Conservation (phyloP, 2,888 invertebrate species). For the Lagria hirta region DNA sequence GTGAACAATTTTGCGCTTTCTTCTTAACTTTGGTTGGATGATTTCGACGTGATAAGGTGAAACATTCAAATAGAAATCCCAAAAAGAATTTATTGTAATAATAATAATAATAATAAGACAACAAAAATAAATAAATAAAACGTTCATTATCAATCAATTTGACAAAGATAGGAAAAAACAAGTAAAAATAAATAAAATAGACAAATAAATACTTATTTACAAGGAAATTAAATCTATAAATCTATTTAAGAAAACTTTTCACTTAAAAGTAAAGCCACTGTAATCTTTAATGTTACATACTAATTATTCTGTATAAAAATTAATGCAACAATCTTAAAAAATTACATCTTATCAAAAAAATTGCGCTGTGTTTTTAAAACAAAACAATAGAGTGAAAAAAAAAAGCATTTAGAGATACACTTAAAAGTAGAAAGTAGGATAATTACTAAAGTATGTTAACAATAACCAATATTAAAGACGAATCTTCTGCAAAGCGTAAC, state of each 20-base stretch:
- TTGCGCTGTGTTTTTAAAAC: conserved; percentile 25
- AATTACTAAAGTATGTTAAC: conserved; percentile 11
- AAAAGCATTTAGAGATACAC: conserved; percentile 17
- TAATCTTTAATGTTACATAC: no score
- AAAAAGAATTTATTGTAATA: conserved; percentile 24
- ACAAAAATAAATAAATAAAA: conserved; percentile 26
- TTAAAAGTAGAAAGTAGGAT: conserved; percentile 22
- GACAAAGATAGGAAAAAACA: conserved; percentile 8
- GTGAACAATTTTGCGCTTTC: no score
- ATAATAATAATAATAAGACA: conserved; percentile 22
- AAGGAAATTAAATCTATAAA: conserved; percentile 16
- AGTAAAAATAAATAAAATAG: conserved; percentile 20
- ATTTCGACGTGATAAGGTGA: no score
- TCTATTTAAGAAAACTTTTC: conserved; percentile 14
- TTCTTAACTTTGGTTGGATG: no score
- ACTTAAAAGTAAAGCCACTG: no score
- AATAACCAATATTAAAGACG: conserved; percentile 6
- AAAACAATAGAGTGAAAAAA: conserved; percentile 24
- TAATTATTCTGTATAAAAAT: no score
- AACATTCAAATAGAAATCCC: no score
- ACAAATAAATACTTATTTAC: conserved; percentile 22
- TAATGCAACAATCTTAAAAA: conserved; percentile 14
- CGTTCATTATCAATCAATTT: conserved; percentile 15
- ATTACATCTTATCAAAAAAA: conserved; percentile 13
- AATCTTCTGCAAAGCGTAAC: conserved; percentile 20